Conservation (phyloP, 2,888 invertebrate genomes). For the Nowickia ferox region DNA sequence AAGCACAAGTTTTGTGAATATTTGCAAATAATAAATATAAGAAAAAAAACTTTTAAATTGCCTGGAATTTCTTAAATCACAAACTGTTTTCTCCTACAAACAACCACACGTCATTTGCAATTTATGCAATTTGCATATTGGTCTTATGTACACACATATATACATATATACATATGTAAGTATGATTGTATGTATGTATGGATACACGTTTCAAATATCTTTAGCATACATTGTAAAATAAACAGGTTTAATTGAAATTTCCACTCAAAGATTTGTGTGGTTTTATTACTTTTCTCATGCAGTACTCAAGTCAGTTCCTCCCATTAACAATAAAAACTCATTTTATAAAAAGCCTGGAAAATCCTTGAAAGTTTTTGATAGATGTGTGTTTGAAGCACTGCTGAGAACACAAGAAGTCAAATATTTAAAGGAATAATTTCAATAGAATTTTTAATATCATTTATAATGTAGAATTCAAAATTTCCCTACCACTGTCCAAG, state of each 20-base stretch:
- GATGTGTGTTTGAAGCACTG: conserved; percentile 6
- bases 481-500: too few species aligned
- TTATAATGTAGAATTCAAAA: too few species aligned
- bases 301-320: not conserved
- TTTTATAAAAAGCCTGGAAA: conserved; percentile 1
- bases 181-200: too few species aligned
- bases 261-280: conserved; percentile 16
- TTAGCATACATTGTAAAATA: not conserved
- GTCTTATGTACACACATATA: not conserved
- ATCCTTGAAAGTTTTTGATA: conserved; percentile 4
- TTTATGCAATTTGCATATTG: not conserved
- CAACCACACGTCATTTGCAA: not conserved
- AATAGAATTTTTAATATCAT: not conserved
- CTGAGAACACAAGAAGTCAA: not conserved
- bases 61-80: not conserved
- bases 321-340: not conserved
- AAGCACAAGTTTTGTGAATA: not conserved
- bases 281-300: not conserved
- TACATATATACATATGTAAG: too few species aligned
- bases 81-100: not conserved
- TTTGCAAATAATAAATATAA: not conserved
- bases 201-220: not conserved
- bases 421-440: not conserved
- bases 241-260: conserved; percentile 39
- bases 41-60: conserved; percentile 2